These are phyloP conservation scores for Melipona beecheii DNA, from an alignment of 2,888 invertebrate species.

Conservation along the genomic window DNA sequence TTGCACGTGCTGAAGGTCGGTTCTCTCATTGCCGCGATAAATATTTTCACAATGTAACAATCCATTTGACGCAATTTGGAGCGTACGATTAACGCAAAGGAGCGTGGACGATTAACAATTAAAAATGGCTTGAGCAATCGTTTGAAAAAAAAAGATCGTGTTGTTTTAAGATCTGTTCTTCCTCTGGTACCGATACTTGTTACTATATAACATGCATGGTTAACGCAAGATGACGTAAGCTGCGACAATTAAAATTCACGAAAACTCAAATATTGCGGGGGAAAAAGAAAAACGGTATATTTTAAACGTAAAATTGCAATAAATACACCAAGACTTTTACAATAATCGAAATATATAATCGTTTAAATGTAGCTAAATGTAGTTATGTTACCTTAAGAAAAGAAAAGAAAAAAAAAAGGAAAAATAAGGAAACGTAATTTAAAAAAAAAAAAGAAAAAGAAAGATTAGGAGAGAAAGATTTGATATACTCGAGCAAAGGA, in stretches of 20 bases:
- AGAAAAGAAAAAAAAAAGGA: background rate
- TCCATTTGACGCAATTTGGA: background rate
- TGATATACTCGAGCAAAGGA: conserved; percentile 30
- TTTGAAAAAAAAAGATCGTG: background rate
- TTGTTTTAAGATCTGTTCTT: too few species aligned
- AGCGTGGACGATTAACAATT: conserved; percentile 9
- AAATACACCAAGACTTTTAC: conserved; percentile 38
- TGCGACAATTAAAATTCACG: conserved; percentile 13
- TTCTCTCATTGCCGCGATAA: conserved; percentile 11
- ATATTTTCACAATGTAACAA: conserved; percentile 20
- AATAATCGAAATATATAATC: conserved; percentile 28
- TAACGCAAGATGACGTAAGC: background rate
- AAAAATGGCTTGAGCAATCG: conserved; percentile 17
- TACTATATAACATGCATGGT: background rate
- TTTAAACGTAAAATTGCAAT: conserved; percentile 46
- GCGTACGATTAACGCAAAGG: background rate
- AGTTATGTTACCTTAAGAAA: conserved; percentile 11
- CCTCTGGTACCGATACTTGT: background rate
- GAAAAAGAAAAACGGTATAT: conserved; percentile 30
- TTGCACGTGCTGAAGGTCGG: background rate
- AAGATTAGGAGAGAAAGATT: background rate
- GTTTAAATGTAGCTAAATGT: conserved; percentile 15
- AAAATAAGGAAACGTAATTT: background rate
- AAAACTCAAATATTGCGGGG: background rate
- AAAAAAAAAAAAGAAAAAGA: background rate